Percentiles rank a stretch among this genome's conserved stretches.
phyloP scores from a whole-genome alignment of 2,888 invertebrate genomes.

The Lottia gigantea region DNA sequence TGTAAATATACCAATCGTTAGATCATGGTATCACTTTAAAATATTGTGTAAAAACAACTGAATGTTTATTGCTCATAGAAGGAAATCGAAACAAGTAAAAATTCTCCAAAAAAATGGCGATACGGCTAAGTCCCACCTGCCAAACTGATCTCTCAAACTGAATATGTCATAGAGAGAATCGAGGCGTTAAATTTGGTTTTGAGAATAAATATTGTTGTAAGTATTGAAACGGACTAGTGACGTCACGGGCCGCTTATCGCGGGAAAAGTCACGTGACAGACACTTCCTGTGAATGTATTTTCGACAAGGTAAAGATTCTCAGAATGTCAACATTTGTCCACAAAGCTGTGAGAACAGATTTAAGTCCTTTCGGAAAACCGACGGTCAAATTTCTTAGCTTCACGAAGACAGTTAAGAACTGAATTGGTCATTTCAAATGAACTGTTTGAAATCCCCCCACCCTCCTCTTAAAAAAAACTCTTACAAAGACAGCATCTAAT shows the following conservation, averaged over 20 bases:
- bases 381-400: too few relatives aligned
- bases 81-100: neutral
- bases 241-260: neutral
- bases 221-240: neutral
- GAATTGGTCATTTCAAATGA: too few relatives aligned
- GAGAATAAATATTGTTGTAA: neutral
- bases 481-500: too few relatives aligned
- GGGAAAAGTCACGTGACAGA: neutral
- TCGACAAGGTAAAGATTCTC: too few relatives aligned
- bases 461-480: too few relatives aligned
- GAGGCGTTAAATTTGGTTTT: slow-evolving; percentile 1
- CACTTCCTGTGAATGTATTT: neutral
- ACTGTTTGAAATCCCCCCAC: too few relatives aligned
- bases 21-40: neutral
- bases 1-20: too few relatives aligned
- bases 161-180: neutral
- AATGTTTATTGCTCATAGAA: neutral
- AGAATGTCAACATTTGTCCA: too few relatives aligned
- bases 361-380: too few relatives aligned
- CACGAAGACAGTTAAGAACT: too few relatives aligned
- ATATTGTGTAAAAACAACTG: neutral
- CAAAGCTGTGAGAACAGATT: too few relatives aligned
- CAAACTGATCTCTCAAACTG: neutral
- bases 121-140: neutral
- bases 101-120: neutral